Base-by-base conservation (phyloP, 2,888 invertebrate species). In the Morinoia aosen region DNA sequence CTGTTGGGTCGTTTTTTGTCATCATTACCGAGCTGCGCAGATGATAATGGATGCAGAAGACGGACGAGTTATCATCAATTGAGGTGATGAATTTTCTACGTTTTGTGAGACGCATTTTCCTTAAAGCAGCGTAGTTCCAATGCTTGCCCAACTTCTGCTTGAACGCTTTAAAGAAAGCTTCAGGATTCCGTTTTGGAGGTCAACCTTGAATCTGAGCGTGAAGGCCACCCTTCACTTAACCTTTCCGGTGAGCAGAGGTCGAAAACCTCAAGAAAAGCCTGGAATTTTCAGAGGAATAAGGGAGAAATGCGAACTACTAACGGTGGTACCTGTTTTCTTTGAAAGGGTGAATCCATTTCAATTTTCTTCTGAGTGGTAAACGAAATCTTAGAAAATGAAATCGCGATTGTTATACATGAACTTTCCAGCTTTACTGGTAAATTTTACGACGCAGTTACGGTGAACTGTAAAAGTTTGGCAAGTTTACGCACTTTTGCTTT, bases 231-330 rank as follows among this genome's bases (percentile, higher is more conserved):
- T 76, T 76, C 76, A 33, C 33, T 76, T 76, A 76, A 76, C 76
- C 76, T 76, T 76, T 76, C 7, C 76, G 2, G 16, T 76, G 8
- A 14, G 76, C 76, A 76, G 76, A 33, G 76, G 76, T 76, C 76
- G 76, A 76, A 76, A 76, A 76, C 76, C 76, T 76, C 76, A 7
- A 76, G 76, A 76, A 76, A 76, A 76, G 76, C 76, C 76, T 76
- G 8, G 76, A 76, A 76, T 76, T 76, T 76, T 76, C 76, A 16
- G 76, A 76, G 76, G 25, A 76, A 76, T 76, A 16, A 61, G 33
- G 16, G 12, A 33, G 76, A 16, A 76, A 76, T 10, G 76, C 7
- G 33, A 76, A 0, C 76, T 76, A 10, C 19, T 76, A 76, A 33
- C 8, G 76, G 76, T 2, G 0, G 8, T 16, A 76, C 25, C 33